Conservation (phyloP, 2,797 vertebrate genomes). For the Coccyzus lansbergi region DNA sequence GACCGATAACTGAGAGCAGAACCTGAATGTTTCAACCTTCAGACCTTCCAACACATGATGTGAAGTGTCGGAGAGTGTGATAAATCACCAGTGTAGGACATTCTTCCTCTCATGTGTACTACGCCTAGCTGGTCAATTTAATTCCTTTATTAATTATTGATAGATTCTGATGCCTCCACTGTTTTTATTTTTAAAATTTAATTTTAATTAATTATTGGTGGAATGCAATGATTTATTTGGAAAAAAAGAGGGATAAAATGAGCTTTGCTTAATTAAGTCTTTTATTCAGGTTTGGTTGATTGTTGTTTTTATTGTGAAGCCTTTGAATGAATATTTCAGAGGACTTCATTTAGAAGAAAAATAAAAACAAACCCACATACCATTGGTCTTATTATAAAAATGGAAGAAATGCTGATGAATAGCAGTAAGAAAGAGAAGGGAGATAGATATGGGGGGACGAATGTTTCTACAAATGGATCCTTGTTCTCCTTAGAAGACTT, state of each 20-base stretch:
- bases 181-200: slow-evolving; percentile 3
- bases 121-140: background rate
- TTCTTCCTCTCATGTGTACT: background rate
- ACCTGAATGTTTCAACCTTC: background rate
- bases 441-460: background rate
- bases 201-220: background rate
- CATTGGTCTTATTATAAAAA: background rate
- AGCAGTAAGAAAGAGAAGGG: background rate
- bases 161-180: background rate
- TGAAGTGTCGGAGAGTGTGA: background rate
- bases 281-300: background rate
- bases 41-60: background rate
- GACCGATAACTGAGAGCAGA: slow-evolving; percentile 13
- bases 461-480: background rate
- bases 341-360: background rate
- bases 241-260: background rate
- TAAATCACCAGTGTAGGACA: background rate
- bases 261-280: background rate
- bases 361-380: background rate
- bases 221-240: background rate
- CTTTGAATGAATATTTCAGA: background rate
- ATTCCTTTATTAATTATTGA: slow-evolving; percentile 15
- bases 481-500: background rate
- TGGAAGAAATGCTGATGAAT: background rate
- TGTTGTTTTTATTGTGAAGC: background rate